Percentiles rank a stretch among this genome's conserved stretches.
phyloP scores from a whole-genome alignment of 2,888 invertebrate genomes.

The Digitonthophagus gazella region DNA sequence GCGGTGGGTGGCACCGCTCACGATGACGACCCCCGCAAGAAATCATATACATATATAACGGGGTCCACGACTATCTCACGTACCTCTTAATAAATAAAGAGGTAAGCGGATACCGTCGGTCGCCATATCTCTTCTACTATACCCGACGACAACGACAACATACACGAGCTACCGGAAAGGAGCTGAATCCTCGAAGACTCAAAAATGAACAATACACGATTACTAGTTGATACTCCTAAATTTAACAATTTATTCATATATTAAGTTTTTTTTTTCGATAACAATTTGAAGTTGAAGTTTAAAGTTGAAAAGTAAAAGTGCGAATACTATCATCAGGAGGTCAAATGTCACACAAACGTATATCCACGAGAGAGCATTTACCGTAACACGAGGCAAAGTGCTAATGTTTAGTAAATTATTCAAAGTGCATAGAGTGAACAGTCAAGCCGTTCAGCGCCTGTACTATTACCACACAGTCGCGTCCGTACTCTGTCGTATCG shows the following conservation, averaged over 20 bases:
- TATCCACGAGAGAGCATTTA: slow-evolving; percentile 47
- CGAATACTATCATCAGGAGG: not conserved
- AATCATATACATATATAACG: slow-evolving; percentile 18
- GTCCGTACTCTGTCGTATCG: not conserved
- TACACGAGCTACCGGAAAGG: not conserved
- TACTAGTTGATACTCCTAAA: not conserved
- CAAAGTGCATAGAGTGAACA: slow-evolving; percentile 46
- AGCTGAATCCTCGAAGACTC: not conserved
- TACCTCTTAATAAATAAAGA: not conserved
- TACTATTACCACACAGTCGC: slow-evolving; percentile 15
- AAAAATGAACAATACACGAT: not conserved
- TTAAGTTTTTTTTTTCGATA: too few species aligned
- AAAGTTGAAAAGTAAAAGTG: too few species aligned
- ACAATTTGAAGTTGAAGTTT: too few species aligned
- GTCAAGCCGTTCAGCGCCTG: slow-evolving; percentile 8
- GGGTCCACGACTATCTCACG: not conserved
- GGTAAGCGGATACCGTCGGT: not conserved
- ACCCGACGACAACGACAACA: not conserved
- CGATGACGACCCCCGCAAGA: slow-evolving; percentile 19
- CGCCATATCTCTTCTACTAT: not conserved
- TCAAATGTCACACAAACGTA: slow-evolving; percentile 36
- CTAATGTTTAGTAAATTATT: slow-evolving; percentile 50
- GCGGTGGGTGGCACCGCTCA: slow-evolving; percentile 21
- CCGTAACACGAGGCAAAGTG: slow-evolving; percentile 46
- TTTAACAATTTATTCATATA: not conserved